Evolutionary conservation across 1,140 invertebrate species (phyloP), one percentile per base, ranked within the genome.

Genomic region (Leptopilina clavipes): DNA sequence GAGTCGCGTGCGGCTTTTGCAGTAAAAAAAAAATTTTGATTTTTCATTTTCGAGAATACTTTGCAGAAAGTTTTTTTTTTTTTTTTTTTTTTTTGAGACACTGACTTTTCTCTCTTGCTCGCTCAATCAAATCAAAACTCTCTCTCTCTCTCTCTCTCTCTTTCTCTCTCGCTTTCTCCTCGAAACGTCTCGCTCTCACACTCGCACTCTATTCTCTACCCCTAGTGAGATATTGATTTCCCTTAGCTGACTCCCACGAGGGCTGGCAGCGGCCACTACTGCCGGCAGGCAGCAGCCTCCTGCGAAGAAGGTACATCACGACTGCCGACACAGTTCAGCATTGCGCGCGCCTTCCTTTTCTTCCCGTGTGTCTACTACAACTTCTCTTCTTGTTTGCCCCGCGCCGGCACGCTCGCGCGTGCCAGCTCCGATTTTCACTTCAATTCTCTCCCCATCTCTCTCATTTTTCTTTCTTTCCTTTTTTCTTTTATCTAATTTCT

Each of bases 141-240:
- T 81, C 75, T 79, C 78, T 71, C 78, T 78, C 74, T 82, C 76
- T 65, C 72, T 77, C 73, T 78, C 73, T 82, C 78, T 77, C 76
- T n/a, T n/a, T n/a, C 79, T 77, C 77, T 81, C 75, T 79, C 78
- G 73, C 78, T 78, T 76, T 82, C 74, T 80, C 75, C 59, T 79
- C 78, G 77, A 72, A n/a, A 72, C 70, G 52, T 65, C 72, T 77
- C 73, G 79, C 73, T 82, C 78, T 77, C 76, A 54, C 70, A 65
- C 73, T 79, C 76, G 43, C 79, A 82, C 74, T 75, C 81, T 83
- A n/a, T n/a, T n/a, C n/a, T 85, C 86, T 84, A 85, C 86, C 85
- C 86, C 88, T 86, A 88, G 89, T 90, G 89, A 90, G 88, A 89
- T 90, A 90, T 90, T 90, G 89, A 89, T 90, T 90, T 90, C 89